Evolutionary conservation across 2,113 vertebrate species (phyloP).

Genomic region (Cygnus atratus): DNA sequence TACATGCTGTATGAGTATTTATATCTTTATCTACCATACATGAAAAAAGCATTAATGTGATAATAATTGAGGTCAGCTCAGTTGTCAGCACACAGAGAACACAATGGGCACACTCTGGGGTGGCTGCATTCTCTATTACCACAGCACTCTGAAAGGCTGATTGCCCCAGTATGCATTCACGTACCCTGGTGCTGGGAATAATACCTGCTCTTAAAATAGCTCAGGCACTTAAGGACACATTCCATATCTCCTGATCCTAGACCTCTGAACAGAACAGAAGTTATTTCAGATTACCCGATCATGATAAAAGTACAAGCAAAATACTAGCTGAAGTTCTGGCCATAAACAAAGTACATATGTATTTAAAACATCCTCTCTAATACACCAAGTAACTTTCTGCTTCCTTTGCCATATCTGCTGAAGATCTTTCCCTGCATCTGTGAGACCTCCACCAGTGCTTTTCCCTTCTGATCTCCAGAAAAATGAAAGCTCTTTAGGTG

Average conservation of each 20-base stretch:
- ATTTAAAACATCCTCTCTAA: neutral
- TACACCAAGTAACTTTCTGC: fast-evolving
- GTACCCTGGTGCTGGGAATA: neutral
- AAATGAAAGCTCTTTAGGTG: neutral
- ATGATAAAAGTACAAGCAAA: neutral
- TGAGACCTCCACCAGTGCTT: neutral
- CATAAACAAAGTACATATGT: neutral
- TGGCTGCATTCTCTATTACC: neutral
- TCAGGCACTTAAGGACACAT: slow-evolving; percentile 54
- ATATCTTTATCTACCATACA: neutral
- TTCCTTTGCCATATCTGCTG: neutral
- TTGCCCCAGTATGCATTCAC: neutral
- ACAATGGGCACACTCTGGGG: fast-evolving
- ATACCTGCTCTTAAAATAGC: slow-evolving; percentile 59
- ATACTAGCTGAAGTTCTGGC: neutral
- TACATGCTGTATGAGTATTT: too few species aligned
- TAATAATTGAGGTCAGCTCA: neutral
- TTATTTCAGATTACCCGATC: neutral
- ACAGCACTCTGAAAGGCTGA: neutral
- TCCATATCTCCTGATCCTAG: neutral
- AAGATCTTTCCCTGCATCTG: neutral
- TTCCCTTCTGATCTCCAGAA: neutral
- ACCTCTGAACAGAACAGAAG: neutral
- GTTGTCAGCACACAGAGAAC: neutral
- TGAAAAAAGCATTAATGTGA: neutral